A percentile compares a stretch with the other conserved stretches of the same genome.
Evolutionary conservation across 2,113 vertebrate species (phyloP).

Genomic region (Cinclus mexicanus): DNA sequence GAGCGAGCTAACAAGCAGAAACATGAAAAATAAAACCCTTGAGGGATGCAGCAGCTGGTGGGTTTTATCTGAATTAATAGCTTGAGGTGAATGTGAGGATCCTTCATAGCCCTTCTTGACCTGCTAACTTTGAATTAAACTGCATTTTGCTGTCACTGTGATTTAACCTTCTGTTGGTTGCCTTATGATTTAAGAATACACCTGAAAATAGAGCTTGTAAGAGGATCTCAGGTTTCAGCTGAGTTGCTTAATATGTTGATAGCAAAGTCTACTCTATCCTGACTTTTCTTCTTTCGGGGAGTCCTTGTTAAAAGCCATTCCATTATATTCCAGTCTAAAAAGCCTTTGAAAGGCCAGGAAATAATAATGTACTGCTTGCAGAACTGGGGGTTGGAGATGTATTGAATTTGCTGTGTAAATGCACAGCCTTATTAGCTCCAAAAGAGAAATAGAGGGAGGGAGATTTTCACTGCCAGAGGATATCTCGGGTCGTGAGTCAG

Average conservation of each 20-base stretch:
- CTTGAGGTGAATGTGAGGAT: not conserved
- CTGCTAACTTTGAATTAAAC: slow-evolving; percentile 60
- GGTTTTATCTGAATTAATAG: slow-evolving; percentile 35
- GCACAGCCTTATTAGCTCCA: slow-evolving; percentile 26
- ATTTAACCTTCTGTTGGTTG: slow-evolving; percentile 30
- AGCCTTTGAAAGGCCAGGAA: slow-evolving; percentile 33
- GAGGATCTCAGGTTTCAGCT: slow-evolving; percentile 1
- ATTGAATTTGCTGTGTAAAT: slow-evolving; percentile 51
- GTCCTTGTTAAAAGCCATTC: slow-evolving; percentile 18
- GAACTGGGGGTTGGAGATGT: not conserved
- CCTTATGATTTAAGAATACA: slow-evolving; percentile 41
- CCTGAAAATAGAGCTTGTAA: not conserved
- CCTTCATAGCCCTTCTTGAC: slow-evolving; percentile 32
- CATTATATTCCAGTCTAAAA: slow-evolving; percentile 11
- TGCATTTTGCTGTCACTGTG: slow-evolving; percentile 44
- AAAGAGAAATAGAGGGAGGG: not conserved
- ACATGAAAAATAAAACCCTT: slow-evolving; percentile 31
- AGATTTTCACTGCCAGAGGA: slow-evolving; percentile 11
- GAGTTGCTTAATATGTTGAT: slow-evolving; percentile 18
- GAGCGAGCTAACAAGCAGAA: slow-evolving; percentile 39
- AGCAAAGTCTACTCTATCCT: not conserved
- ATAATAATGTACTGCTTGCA: slow-evolving; percentile 13
- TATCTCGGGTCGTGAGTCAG: slow-evolving; percentile 6
- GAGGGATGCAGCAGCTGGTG: not conserved
- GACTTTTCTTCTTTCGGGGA: not conserved